A percentile compares a stretch with the other conserved stretches of the same genome.
phyloP scores from a whole-genome alignment of 2,113 vertebrate species.

The Acrocephalus arundinaceus region DNA sequence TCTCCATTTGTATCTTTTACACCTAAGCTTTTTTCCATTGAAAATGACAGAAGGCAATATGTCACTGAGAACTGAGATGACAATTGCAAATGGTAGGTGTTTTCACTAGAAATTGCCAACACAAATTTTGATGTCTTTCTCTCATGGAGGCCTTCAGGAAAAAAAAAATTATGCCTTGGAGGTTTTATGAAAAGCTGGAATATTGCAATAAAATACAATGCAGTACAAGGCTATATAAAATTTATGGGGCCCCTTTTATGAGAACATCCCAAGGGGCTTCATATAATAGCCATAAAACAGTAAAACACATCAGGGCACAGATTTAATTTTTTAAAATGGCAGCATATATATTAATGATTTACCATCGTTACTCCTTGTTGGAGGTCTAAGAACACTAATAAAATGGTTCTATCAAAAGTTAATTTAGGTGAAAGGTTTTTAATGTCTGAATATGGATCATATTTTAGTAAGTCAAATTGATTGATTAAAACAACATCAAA shows the following conservation, averaged over 20 bases:
- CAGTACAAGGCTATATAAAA: constrained; percentile 30
- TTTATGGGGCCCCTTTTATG: constrained; percentile 57
- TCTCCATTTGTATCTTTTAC: neutral
- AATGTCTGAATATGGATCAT: neutral
- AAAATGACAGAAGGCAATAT: neutral
- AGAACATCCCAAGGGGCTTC: constrained; percentile 55
- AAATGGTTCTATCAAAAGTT: constrained; percentile 33
- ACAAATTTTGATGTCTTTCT: constrained; percentile 2
- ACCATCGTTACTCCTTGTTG: constrained; percentile 23
- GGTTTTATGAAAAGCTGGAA: constrained; percentile 25
- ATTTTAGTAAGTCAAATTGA: neutral
- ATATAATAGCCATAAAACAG: constrained; percentile 47
- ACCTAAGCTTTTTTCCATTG: neutral
- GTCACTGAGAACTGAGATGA: neutral
- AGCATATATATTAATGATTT: constrained; percentile 67
- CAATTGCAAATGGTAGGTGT: neutral
- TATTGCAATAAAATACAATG: constrained; percentile 35
- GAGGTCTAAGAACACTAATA: constrained; percentile 36
- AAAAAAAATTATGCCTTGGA: neutral
- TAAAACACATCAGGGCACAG: constrained; percentile 45
- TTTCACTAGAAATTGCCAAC: neutral
- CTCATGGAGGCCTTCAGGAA: neutral
- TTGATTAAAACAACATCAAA: neutral
- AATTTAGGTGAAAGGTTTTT: constrained; percentile 35
- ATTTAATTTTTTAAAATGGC: constrained; percentile 71